Conservation (phyloP, 1,140 invertebrate genomes). For the Chionoecetes opilio region DNA sequence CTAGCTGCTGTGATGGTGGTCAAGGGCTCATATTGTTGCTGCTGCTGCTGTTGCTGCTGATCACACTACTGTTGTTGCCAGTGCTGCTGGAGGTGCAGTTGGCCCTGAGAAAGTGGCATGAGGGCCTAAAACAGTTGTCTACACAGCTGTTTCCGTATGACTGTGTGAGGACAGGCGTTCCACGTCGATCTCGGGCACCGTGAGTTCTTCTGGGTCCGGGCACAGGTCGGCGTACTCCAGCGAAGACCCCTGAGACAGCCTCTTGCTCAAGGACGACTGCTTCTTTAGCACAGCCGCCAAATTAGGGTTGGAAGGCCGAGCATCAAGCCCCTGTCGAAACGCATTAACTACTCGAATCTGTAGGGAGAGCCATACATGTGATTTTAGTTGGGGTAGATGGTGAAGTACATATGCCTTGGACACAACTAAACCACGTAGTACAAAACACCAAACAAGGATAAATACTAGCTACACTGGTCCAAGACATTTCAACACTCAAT, state of each 20-base stretch:
- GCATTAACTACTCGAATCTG: constrained; percentile 99
- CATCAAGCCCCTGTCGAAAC: constrained; percentile 98
- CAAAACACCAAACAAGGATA: constrained; percentile 78
- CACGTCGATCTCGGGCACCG: constrained; percentile 94
- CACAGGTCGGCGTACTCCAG: constrained; percentile 95
- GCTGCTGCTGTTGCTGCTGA: constrained; percentile 74
- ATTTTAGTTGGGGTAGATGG: constrained; percentile 48
- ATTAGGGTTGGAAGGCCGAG: constrained; percentile 94
- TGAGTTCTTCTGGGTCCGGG: constrained; percentile 89
- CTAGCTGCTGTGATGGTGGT: constrained; percentile 75
- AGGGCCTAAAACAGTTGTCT: constrained; percentile 83
- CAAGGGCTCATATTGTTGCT: constrained; percentile 74
- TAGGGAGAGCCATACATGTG: constrained; percentile 84
- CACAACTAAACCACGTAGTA: constrained; percentile 78
- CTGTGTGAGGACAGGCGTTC: constrained; percentile 95
- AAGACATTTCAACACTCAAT: constrained; percentile 75
- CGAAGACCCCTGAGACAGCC: constrained; percentile 94
- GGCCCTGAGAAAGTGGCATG: constrained; percentile 76
- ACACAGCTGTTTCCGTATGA: constrained; percentile 96
- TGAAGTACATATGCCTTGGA: constrained; percentile 71
- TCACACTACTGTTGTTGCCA: constrained; percentile 75
- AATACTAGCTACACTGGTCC: constrained; percentile 76
- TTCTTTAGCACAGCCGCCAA: constrained; percentile 95
- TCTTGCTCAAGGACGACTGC: constrained; percentile 93
- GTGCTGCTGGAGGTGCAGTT: constrained; percentile 79